Percentiles rank a stretch among this genome's conserved stretches.
Evolutionary conservation across 2,888 invertebrate genomes (phyloP).

Genomic region (Arge pagana): DNA sequence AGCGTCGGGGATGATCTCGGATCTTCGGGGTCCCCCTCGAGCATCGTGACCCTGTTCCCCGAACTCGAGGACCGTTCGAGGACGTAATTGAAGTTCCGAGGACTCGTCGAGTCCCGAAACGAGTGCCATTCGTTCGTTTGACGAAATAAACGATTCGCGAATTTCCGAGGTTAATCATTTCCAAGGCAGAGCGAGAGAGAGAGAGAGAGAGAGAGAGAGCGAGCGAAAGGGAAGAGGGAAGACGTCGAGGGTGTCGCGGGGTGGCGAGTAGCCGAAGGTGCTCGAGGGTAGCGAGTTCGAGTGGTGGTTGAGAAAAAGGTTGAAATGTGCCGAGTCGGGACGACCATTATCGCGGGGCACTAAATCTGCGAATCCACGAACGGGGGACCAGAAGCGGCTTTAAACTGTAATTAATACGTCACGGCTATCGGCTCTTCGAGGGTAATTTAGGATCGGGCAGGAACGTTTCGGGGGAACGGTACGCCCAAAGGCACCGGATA

Average conservation of each 20-base stretch:
- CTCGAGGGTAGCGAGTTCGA: too few relatives aligned
- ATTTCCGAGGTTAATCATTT: slow-evolving; percentile 9
- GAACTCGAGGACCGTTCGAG: slow-evolving; percentile 20
- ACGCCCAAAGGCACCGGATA: too few relatives aligned
- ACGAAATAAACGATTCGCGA: slow-evolving; percentile 18
- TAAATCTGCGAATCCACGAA: slow-evolving; percentile 15
- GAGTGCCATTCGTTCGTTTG: slow-evolving; percentile 18
- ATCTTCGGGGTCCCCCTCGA: too few relatives aligned
- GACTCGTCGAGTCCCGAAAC: slow-evolving; percentile 16
- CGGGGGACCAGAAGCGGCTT: slow-evolving; percentile 32
- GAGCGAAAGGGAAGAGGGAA: too few relatives aligned
- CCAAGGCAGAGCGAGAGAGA: too few relatives aligned
- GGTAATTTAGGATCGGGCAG: slow-evolving; percentile 15
- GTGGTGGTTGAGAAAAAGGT: slow-evolving; percentile 20
- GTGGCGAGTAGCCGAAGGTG: too few relatives aligned
- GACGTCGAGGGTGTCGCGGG: too few relatives aligned
- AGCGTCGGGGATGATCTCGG: too few relatives aligned
- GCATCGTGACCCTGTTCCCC: slow-evolving; percentile 12
- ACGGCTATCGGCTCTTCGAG: slow-evolving; percentile 26
- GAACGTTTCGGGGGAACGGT: too few relatives aligned
- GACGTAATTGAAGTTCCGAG: slow-evolving; percentile 20
- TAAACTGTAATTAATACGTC: slow-evolving; percentile 48
- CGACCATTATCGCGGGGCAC: slow-evolving; percentile 18
- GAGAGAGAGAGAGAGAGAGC: too few relatives aligned
- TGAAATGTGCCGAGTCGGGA: slow-evolving; percentile 20